These are phyloP conservation scores for Brachyopa scutellaris DNA, from an alignment of 2,888 invertebrate genomes.

Conservation along the genomic window DNA sequence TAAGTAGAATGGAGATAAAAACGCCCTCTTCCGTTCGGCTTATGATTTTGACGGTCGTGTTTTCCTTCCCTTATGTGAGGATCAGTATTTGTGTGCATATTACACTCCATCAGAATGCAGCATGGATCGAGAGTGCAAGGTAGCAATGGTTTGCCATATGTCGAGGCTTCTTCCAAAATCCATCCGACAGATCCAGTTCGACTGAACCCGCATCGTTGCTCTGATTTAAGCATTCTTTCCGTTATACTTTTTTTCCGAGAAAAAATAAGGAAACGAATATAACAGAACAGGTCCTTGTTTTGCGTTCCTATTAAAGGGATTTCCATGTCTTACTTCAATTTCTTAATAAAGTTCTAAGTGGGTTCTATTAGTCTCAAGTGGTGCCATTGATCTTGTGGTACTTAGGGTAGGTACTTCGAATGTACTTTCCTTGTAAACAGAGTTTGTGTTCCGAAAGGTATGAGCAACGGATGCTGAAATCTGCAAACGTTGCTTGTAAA, in stretches of 20 bases:
- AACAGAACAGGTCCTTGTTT: slow-evolving; percentile 39
- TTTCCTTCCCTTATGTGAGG: slow-evolving; percentile 63
- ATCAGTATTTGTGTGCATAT: slow-evolving; percentile 65
- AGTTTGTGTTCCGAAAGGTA: no score
- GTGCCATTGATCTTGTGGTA: slow-evolving; percentile 49
- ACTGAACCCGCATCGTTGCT: slow-evolving; percentile 65
- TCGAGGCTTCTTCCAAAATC: slow-evolving; percentile 38
- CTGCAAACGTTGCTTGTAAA: slow-evolving; percentile 3
- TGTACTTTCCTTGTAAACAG: not conserved
- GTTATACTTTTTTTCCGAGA: slow-evolving; percentile 37
- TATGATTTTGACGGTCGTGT: slow-evolving; percentile 65
- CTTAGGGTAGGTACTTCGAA: slow-evolving; percentile 25
- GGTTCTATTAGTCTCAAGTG: slow-evolving; percentile 32
- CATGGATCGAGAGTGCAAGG: slow-evolving; percentile 22
- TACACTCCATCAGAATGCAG: slow-evolving; percentile 41
- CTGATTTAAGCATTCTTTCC: slow-evolving; percentile 35
- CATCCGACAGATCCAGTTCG: slow-evolving; percentile 32
- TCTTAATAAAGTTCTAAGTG: slow-evolving; percentile 46
- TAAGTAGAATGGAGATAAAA: slow-evolving; percentile 43
- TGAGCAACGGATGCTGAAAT: no score
- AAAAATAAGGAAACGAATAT: slow-evolving; percentile 46
- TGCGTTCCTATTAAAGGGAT: slow-evolving; percentile 5
- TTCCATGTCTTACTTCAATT: slow-evolving; percentile 54
- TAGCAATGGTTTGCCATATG: slow-evolving; percentile 53
- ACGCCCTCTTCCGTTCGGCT: slow-evolving; percentile 69